Base-by-base conservation (phyloP, 2,113 vertebrate species). In the Galeopterus variegatus region DNA sequence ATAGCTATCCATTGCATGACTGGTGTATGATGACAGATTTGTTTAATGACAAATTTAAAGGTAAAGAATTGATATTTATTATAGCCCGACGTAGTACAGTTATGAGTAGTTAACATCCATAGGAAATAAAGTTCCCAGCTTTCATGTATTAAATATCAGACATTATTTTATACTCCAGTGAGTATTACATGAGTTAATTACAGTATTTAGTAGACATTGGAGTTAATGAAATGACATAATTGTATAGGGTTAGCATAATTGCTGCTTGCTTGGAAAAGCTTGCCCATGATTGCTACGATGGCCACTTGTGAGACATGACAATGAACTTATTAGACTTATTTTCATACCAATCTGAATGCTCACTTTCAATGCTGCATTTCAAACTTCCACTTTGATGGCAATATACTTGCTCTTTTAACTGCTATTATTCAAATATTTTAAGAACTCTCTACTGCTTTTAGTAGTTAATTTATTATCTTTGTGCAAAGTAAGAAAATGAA, bases 31-130 rank as follows among this genome's bases (percentile, higher is more conserved):
- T 93, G 58, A 96, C 87, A 95, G 77, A 64, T 24, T 52, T 90
- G 3, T 52, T 95, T 75, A 97, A 65, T 81, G 97, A 96, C 76
- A 97, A 81, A 94, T 98, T 97, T 94, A 96, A 97, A 90, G 84
- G 48, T 94, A 85, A 95, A 95, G 60, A 96, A 89, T 96, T 93
- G 83, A 33, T 92, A 96, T 97, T 98, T 97, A 82, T 86, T 88
- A 19, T 76, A 75, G n/a, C 60, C 69, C 31, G 79, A 87, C 56
- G n/a, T 50, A 0, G 64, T 96, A n/a, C 50, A 64, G 21, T 28
- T 94, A 73, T 4, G 8, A 98, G 95, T 88, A 36, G 31, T 93
- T 96, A 91, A 95, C 91, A 98, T 65, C 69, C 65, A 96, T 65
- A 97, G 91, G 77, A 97, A 95, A 92, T 97, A 90, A 97, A 73